Base-by-base conservation (phyloP, 1,140 invertebrate species). In the Oscheius sp. region DNA sequence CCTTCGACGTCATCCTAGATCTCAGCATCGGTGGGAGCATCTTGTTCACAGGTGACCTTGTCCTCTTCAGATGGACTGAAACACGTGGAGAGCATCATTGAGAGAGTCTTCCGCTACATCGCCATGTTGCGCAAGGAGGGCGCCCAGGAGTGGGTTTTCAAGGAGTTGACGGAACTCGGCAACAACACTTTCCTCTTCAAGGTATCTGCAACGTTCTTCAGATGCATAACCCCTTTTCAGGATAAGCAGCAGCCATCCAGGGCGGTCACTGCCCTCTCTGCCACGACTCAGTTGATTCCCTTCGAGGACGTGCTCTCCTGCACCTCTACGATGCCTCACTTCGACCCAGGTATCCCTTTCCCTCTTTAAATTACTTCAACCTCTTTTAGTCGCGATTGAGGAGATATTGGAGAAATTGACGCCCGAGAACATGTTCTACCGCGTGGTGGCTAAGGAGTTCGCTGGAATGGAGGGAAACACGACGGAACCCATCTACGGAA, bases 401-500 rank as follows among this genome's bases (percentile, higher is more conserved):
- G 86, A 90, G 68, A 81, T 97, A 7, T 85, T 93, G 7, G 83
- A 88, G 23, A 88, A 90, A 77, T 87, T 97, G 4, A 89, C 85
- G 1, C 93, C 94, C 0, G 88, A 91, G 28, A 94, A 93, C 73
- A 89, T 93, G 58, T 87, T 89, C 89, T 90, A 85, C 75, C 45
- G 89, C 10, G 86, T 93, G 23, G 88, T 92, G 42, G 89, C 87
- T 20, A 91, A 94, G 86, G 87, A 88, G 61, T 92, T 90, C 85
- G 88, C 90, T 77, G 82, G 86, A 65, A 35, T 34, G n/a, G 59
- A 63, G 38, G 61, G 69, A 28, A 71, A 71, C 23, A 68, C 75
- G 28, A 85, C 79, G 45, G 95, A 97, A 84, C 87, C 89, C 2
- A 96, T 93, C 91, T 97, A 97, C 85, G 92, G 91, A 20, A 95